Percentiles rank a stretch among this genome's conserved stretches.
Conservation (phyloP, 2,888 invertebrate species). For the Dioctria rufipes region DNA sequence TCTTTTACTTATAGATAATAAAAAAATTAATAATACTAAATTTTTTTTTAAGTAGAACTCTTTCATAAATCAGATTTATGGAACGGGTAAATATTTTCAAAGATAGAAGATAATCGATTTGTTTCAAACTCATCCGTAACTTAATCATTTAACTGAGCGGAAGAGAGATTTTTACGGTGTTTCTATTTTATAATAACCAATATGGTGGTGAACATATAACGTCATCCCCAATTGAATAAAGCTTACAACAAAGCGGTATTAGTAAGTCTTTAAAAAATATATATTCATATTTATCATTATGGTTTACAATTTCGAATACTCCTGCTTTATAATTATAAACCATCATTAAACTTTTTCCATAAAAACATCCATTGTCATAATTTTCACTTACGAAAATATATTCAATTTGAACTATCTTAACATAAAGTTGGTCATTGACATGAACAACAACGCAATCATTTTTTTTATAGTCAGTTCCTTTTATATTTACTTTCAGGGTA, state of each 20-base stretch:
- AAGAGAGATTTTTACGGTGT: background rate
- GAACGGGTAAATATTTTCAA: too few species aligned
- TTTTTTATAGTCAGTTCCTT: conserved; percentile 8
- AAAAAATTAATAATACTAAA: too few species aligned
- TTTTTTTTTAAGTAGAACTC: too few species aligned
- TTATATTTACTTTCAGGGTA: background rate
- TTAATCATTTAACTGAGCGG: background rate
- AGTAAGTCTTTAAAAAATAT: background rate
- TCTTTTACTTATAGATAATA: too few species aligned
- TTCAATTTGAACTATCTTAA: conserved; percentile 9
- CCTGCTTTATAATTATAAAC: conserved; percentile 25
- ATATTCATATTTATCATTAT: background rate
- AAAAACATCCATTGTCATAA: conserved; percentile 8
- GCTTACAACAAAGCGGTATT: background rate
- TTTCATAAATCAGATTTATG: too few species aligned
- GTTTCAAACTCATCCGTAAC: background rate
- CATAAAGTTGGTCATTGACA: background rate
- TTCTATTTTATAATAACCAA: too few species aligned
- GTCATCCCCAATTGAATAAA: background rate
- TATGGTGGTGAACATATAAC: background rate
- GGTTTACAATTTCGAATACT: background rate
- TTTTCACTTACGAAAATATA: conserved; percentile 17
- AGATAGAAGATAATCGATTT: too few species aligned
- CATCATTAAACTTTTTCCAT: background rate
- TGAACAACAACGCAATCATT: conserved; percentile 16